These are phyloP conservation scores for Eurystomus glaucurus DNA, from an alignment of 2,797 vertebrate genomes.

Conservation along the genomic window DNA sequence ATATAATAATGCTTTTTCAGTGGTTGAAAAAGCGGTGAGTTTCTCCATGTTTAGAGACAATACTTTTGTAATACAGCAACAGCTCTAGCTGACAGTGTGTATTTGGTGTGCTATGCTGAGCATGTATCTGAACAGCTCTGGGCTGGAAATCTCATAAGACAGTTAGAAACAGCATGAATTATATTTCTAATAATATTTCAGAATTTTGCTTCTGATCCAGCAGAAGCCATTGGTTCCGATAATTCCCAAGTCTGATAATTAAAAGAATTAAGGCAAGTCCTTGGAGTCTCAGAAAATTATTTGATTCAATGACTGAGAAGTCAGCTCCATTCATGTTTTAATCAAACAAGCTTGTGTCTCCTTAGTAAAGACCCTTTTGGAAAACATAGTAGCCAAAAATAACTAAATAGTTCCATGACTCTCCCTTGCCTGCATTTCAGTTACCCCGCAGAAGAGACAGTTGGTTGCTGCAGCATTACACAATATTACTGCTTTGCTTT, in stretches of 20 bases:
- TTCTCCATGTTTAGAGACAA: neutral
- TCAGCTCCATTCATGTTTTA: constrained; percentile 36
- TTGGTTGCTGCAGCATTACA: neutral
- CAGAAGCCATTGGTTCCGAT: neutral
- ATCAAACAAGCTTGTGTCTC: constrained; percentile 19
- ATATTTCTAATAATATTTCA: constrained; percentile 22
- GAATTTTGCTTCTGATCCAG: neutral
- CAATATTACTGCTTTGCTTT: neutral
- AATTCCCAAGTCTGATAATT: neutral
- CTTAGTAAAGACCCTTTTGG: neutral
- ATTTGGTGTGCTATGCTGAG: neutral
- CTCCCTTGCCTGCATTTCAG: neutral
- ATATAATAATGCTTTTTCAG: neutral
- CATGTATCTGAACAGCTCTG: neutral
- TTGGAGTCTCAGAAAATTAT: constrained; percentile 51
- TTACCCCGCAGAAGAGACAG: neutral
- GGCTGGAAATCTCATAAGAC: neutral
- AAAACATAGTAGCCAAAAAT: constrained; percentile 30
- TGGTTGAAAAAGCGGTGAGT: neutral
- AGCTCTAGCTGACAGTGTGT: neutral
- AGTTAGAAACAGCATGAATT: constrained; percentile 3
- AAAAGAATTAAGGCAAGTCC: constrained; percentile 47
- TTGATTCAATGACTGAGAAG: constrained; percentile 39
- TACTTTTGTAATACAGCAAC: neutral
- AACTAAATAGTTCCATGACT: neutral